Base-by-base conservation (phyloP, 2,797 vertebrate species). In the Botia almorhae region DNA sequence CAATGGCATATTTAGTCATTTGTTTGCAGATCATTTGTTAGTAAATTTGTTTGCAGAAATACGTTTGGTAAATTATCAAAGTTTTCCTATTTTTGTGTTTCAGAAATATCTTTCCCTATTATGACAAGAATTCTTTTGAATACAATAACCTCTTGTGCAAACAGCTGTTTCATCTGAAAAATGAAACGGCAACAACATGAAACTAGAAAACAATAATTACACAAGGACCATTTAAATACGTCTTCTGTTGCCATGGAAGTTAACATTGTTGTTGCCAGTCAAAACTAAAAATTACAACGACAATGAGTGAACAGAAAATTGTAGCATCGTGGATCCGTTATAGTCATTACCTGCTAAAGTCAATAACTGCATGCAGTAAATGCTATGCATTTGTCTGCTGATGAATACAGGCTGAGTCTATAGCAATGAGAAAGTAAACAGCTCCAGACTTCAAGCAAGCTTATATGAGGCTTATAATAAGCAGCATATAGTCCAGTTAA, bases 161-260 rank as follows among this genome's bases (percentile, higher is more conserved):
- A 33, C 69, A 46, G 12, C 61, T 65, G 29, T 75, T 75, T 33
- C 12, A 39, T 19, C 58, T 61, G 36, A 72, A 50, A 76, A 77
- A 60, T 46, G 26, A 76, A 48, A 67, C 74, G 11, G 46, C 13
- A 67, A 36, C 33, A n/a, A 67, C 12, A 76, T 19, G 58, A 81
- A 50, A 77, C 12, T 29, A 6, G 65, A 77, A 69, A 77, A 48
- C 75, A 69, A 58, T 77, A 58, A 77, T 77, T 69, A 60, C 39
- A 50, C 39, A 69, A 33, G 23, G 23, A 69, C 13, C 67, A 7
- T 33, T 61, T 21, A 43, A 78, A 33, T 55, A 61, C 60, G 17
- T 78, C 76, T 61, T 51, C 33, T 33, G 33, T 33, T 29, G 21
- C 46, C 55, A 70, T 61, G 65, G 39, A 78, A 50, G 23, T 36